phyloP scores from a whole-genome alignment of 2,113 vertebrate genomes.

The Austrofundulus limnaeus region DNA sequence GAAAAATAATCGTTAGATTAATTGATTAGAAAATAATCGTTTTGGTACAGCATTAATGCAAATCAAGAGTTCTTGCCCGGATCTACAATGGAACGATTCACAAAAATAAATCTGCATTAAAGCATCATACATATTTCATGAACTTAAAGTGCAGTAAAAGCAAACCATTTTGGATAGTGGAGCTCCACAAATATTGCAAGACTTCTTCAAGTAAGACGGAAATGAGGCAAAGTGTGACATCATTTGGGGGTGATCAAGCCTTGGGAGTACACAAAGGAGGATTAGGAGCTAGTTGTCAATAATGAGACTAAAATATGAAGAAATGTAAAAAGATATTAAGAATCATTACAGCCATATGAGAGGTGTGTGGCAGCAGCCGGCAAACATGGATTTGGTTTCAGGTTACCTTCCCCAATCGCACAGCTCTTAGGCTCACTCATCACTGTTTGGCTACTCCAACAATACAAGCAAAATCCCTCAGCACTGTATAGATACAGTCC shows the following conservation, averaged over 20 bases:
- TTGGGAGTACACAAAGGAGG: slow-evolving; percentile 52
- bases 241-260: slow-evolving; percentile 48
- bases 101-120: slow-evolving; percentile 76
- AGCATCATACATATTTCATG: slow-evolving; percentile 78
- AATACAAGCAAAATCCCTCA: slow-evolving; percentile 86
- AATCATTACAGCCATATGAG: slow-evolving; percentile 85
- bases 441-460: slow-evolving; percentile 83
- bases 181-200: slow-evolving; percentile 48
- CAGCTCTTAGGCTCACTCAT: slow-evolving; percentile 94
- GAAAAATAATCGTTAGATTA: too few relatives aligned
- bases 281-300: slow-evolving; percentile 72
- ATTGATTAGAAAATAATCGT: too few relatives aligned
- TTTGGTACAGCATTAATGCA: too few relatives aligned
- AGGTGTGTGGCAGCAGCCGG: slow-evolving; percentile 86
- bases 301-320: slow-evolving; percentile 67
- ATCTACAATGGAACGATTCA: slow-evolving; percentile 69
- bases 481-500: slow-evolving; percentile 90
- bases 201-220: slow-evolving; percentile 53
- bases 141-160: slow-evolving; percentile 69
- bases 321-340: slow-evolving; percentile 77
- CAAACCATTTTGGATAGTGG: slow-evolving; percentile 63
- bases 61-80: slow-evolving; percentile 67
- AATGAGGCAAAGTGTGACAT: slow-evolving; percentile 49
- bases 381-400: slow-evolving; percentile 93
- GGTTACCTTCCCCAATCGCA: slow-evolving; percentile 88